Conservation (phyloP, 1,140 invertebrate species). For the Psix sp. region DNA sequence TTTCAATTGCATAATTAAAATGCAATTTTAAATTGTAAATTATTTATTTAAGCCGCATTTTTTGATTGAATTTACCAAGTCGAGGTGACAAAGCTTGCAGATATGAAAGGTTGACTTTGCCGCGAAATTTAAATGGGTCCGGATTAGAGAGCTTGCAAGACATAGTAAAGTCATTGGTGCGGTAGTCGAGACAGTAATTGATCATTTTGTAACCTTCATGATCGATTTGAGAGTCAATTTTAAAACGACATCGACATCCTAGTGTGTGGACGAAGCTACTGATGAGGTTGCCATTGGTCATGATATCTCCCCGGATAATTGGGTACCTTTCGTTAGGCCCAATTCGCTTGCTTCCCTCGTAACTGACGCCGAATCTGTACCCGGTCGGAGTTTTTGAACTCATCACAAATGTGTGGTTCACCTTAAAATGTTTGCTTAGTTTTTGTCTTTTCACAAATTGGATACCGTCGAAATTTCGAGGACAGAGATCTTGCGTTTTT, state of each 20-base stretch:
- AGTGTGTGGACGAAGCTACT: constrained; percentile 86
- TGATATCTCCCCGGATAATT: constrained; percentile 84
- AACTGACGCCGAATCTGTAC: constrained; percentile 89
- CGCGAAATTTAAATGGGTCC: constrained; percentile 24
- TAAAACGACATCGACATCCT: constrained; percentile 79
- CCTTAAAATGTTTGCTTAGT: constrained; percentile 87
- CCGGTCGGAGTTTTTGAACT: constrained; percentile 82
- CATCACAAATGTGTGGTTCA: constrained; percentile 82
- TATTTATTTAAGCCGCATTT: too few species aligned
- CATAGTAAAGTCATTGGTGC: constrained; percentile 47
- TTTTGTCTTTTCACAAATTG: constrained; percentile 85
- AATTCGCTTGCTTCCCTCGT: constrained; percentile 81
- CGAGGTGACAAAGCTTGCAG: constrained; percentile 46
- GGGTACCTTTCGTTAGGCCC: constrained; percentile 82
- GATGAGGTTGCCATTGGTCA: constrained; percentile 85
- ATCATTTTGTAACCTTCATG: constrained; percentile 75
- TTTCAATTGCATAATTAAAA: too few species aligned
- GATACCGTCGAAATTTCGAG: constrained; percentile 87
- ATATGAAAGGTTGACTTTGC: constrained; percentile 26
- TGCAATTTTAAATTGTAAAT: too few species aligned
- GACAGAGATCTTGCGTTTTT: constrained; percentile 81
- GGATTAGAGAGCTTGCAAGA: constrained; percentile 29
- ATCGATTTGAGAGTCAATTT: constrained; percentile 84
- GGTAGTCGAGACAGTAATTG: constrained; percentile 37
- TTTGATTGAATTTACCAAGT: constrained; percentile 17